Evolutionary conservation across 2,113 vertebrate species (phyloP), one percentile per base, ranked within the genome.

Genomic region (Hydrochoerus hydrochaeris): DNA sequence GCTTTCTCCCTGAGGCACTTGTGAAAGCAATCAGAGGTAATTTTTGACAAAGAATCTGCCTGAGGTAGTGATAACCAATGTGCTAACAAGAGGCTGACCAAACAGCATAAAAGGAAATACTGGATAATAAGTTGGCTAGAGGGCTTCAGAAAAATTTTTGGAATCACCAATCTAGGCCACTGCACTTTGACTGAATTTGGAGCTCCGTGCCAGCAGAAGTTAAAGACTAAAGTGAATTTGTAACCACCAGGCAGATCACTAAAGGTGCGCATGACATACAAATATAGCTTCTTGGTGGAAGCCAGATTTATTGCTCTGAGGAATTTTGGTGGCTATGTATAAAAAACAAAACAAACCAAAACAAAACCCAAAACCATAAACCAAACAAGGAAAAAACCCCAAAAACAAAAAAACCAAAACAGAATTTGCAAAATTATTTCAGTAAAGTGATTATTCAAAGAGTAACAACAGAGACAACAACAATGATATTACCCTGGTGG

Each of bases 181-280:
- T 81, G 26, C 5, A 63, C 9, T 44, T 57, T n/a, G 38, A 54
- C 57, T 28, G 17, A 93, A 16, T n/a, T 38, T 71, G 35, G 60
- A 89, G 65, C 17, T 91, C 52, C 57, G 16, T 86, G 60, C 10
- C 93, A 54, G 22, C 26, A 88, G 52, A 73, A 69, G 86, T 28
- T 85, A 62, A 82, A 78, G 12, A 16, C 38, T 69, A 75, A 94
- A 52, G 7, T 44, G 88, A 17, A 95, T 69, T 77, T 96, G 58
- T 83, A 88, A 58, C 49, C 17, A 35, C 7, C 44, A 38, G 52
- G 35, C 26, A 80, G 58, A 54, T 85, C 41, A 38, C 1, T 52
- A 19, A 63, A 88, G 16, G 5, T 69, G 10, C 35, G 20, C 24
- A 24, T 28, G 83, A n/a, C 30, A 58, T 41, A 54, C 5, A 63